Evolutionary conservation across 2,113 vertebrate genomes (phyloP).

Genomic region (Chloebia gouldiae): DNA sequence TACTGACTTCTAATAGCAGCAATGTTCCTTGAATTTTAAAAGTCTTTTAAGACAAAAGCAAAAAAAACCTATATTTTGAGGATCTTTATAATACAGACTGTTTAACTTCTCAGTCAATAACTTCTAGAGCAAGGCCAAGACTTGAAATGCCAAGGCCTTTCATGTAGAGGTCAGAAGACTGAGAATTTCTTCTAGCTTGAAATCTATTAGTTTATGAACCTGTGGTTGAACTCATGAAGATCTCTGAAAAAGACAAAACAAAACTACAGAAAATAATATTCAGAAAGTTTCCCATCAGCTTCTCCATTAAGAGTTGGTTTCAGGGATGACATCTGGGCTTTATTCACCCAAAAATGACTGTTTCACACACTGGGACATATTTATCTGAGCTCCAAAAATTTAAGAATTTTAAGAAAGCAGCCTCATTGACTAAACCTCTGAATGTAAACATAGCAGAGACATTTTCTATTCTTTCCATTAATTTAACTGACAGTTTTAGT

Average conservation of each 20-base stretch:
- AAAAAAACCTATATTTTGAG: background rate
- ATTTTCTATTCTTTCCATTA: background rate
- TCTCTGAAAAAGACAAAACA: background rate
- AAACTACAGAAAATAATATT: background rate
- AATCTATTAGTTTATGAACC: background rate
- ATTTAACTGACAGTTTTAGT: background rate
- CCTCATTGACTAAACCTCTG: background rate
- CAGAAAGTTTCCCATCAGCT: background rate
- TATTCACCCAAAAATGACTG: background rate
- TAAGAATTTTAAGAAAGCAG: background rate
- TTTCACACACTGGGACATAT: background rate
- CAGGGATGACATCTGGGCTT: background rate
- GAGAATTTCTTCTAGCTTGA: background rate
- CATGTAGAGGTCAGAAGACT: background rate
- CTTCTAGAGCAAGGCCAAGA: background rate
- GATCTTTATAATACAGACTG: background rate
- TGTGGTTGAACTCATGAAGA: background rate
- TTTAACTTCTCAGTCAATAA: background rate
- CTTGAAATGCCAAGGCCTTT: background rate
- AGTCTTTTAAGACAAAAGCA: background rate
- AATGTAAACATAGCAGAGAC: background rate
- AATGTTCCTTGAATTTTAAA: background rate
- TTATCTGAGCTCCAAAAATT: background rate
- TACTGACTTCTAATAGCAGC: background rate
- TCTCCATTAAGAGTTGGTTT: background rate